phyloP scores from a whole-genome alignment of 2,113 vertebrate species.

The Lepisosteus osseus region DNA sequence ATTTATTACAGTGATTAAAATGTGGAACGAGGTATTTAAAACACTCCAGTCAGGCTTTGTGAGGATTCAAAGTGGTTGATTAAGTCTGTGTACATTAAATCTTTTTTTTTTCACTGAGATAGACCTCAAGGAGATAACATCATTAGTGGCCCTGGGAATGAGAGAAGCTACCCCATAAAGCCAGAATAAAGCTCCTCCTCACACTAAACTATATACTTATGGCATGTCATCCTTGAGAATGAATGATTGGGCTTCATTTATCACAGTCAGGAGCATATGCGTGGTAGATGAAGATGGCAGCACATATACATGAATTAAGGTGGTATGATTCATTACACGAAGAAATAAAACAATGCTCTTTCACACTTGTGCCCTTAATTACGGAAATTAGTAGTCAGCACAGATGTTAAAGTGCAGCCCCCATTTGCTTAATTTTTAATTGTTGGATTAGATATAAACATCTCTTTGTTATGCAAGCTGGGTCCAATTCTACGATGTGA shows the following conservation, averaged over 20 bases:
- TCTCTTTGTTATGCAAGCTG: conserved; percentile 13
- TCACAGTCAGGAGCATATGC: conserved; percentile 36
- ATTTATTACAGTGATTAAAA: conserved; percentile 31
- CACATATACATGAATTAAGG: conserved; percentile 32
- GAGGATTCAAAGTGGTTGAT: conserved; percentile 24
- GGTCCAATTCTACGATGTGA: conserved; percentile 2
- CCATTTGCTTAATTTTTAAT: conserved; percentile 14
- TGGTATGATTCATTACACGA: conserved; percentile 42
- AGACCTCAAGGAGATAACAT: conserved; percentile 17
- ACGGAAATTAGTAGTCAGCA: conserved; percentile 49
- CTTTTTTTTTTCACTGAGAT: conserved; percentile 12
- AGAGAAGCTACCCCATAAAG: conserved; percentile 4
- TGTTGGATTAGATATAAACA: conserved; percentile 23
- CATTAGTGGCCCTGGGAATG: conserved; percentile 4
- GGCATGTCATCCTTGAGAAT: conserved; percentile 27
- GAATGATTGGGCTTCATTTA: conserved; percentile 46
- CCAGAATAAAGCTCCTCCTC: not conserved
- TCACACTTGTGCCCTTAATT: conserved; percentile 62
- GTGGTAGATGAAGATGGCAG: conserved; percentile 30
- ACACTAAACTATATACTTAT: not conserved
- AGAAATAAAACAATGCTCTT: conserved; percentile 55
- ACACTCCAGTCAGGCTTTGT: conserved; percentile 13
- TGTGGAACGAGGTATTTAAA: conserved; percentile 1
- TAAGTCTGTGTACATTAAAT: conserved; percentile 13
- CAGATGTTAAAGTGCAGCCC: conserved; percentile 28